Conservation (phyloP, 2,113 vertebrate species). For the Lethenteron camtschaticum region DNA sequence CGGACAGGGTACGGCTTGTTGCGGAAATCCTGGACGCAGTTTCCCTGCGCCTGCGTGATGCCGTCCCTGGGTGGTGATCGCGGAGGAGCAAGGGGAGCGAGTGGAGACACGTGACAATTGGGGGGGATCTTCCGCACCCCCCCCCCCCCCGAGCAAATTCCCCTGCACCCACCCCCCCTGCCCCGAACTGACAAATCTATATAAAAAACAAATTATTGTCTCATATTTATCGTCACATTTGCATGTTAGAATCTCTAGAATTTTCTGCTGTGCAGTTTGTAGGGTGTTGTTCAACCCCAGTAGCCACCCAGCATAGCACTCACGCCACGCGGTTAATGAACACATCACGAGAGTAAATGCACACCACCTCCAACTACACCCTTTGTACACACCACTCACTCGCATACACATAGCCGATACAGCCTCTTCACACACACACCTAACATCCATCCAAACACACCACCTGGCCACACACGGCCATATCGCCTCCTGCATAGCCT, state of each 20-base stretch:
- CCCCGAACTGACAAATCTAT: constrained; percentile 27
- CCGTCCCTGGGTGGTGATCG: constrained; percentile 41
- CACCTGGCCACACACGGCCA: no score
- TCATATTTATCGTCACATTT: constrained; percentile 6
- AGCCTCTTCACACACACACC: not conserved
- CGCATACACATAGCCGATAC: not conserved
- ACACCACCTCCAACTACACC: not conserved
- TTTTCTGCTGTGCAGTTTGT: no score
- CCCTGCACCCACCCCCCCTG: constrained; percentile 51
- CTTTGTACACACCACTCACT: not conserved
- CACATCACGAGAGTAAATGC: no score
- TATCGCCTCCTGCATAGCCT: no score
- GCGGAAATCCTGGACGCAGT: constrained; percentile 79
- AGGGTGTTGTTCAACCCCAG: no score
- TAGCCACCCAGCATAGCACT: no score
- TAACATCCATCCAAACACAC: no score
- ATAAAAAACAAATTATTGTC: not conserved
- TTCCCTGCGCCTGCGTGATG: constrained; percentile 46
- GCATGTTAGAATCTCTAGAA: not conserved
- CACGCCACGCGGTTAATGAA: no score
- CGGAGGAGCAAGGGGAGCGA: not conserved
- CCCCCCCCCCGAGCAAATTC: constrained; percentile 40
- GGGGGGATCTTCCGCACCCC: not conserved
- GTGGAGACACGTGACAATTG: not conserved
- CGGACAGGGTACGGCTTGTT: constrained; percentile 85